Percentiles rank a stretch among this genome's conserved stretches.
Evolutionary conservation across 2,888 invertebrate species (phyloP).

Genomic region (Lycia hirtaria): DNA sequence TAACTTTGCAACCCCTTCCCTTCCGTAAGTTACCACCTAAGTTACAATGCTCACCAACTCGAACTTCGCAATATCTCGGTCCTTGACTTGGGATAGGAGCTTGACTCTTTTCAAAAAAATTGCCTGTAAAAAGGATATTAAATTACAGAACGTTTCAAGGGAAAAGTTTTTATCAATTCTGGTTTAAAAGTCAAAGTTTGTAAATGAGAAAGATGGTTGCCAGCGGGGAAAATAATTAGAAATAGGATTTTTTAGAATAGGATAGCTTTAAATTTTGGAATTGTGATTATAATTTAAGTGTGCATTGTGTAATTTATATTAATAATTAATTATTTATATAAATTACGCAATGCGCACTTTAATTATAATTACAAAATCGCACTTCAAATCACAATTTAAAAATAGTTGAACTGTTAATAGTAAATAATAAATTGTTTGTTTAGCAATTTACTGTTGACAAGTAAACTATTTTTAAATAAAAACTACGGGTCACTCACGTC

Average conservation of each 20-base stretch:
- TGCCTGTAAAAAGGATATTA: conserved; percentile 29
- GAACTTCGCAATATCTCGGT: conserved; percentile 1
- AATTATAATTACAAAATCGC: no score
- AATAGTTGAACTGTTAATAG: no score
- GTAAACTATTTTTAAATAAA: no score
- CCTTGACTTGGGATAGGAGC: conserved; percentile 17
- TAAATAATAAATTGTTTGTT: no score
- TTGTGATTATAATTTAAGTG: no score
- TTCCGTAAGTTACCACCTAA: conserved; percentile 13
- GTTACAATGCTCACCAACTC: conserved; percentile 12
- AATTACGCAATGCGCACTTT: no score
- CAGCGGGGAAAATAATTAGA: conserved; percentile 6
- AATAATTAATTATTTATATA: no score
- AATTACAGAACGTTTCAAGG: conserved; percentile 30
- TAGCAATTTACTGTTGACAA: no score
- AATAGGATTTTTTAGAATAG: neutral
- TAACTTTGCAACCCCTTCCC: conserved; percentile 2
- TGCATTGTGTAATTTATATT: no score
- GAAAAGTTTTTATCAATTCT: conserved; percentile 35
- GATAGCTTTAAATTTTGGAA: neutral
- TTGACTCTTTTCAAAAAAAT: conserved; percentile 25
- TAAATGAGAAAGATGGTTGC: conserved; percentile 24
- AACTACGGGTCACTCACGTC: no score
- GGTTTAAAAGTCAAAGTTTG: conserved; percentile 27
- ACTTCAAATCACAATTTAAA: no score